Conservation (phyloP, 2,113 vertebrate species). For the Pangasianodon hypophthalmus region DNA sequence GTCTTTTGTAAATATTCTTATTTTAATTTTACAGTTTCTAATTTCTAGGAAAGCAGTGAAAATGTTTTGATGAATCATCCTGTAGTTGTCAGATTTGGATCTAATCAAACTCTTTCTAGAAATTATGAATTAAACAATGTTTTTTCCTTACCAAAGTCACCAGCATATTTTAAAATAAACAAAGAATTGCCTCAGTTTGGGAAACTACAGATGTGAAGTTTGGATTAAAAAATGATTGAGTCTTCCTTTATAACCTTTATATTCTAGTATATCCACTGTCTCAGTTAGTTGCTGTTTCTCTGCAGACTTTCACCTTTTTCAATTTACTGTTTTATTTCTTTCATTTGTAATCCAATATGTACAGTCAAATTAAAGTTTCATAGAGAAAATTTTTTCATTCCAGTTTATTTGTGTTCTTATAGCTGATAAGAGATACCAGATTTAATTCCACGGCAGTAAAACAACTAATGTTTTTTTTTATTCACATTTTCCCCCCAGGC, state of each 20-base stretch:
- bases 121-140: not conserved
- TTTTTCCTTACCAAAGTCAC: not conserved
- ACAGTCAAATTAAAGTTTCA: constrained; percentile 63
- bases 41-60: not conserved
- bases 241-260: not conserved
- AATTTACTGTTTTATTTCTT: not conserved
- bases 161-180: not conserved
- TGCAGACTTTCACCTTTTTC: not conserved
- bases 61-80: not conserved
- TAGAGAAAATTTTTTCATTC: constrained; percentile 55
- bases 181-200: not conserved
- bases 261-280: not conserved
- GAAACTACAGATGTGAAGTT: not conserved
- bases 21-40: not conserved
- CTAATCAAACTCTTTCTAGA: not conserved
- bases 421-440: constrained; percentile 10
- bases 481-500: constrained; percentile 22
- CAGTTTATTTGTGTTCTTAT: constrained; percentile 30
- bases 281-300: not conserved
- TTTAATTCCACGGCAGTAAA: constrained; percentile 30
- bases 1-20: not conserved
- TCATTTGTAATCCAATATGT: constrained; percentile 53
- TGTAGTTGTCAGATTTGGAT: not conserved
- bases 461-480: not conserved
- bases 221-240: not conserved